Base-by-base conservation (phyloP, 2,113 vertebrate genomes). In the Oreocharis arfaki region DNA sequence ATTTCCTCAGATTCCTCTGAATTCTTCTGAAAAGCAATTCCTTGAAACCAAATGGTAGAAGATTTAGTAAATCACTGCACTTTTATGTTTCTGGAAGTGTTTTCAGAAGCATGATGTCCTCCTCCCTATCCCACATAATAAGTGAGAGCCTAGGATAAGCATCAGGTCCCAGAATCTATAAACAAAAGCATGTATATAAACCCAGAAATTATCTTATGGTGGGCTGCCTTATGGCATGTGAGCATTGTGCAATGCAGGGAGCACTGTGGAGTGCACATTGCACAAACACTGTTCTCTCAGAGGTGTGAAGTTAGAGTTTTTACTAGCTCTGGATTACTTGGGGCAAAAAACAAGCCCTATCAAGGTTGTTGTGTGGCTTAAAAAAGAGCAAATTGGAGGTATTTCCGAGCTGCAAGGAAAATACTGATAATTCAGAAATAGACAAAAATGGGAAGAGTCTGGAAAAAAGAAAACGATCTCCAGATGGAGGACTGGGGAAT, bases 401-500 rank as follows among this genome's bases (percentile, higher is more conserved):
- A 52, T 76, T 85, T 84, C 55, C 27, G 85, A 83, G 70, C 65
- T 81, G 81, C 26, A 87, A 60, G 35, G 49, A 92, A 91, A 84
- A 88, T 7, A 61, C 20, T 59, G 68, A 63, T 84, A 84, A 88
- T 59, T 80, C 53, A 95, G 44, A 94, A 83, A 84, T 19, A 92
- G 60, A 76, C 74, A 95, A 89, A 94, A 96, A 73, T 49, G 30
- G 47, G 73, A 84, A 95, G 46, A 95, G 59, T 50, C 70, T 93
- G 78, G 90, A 78, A 77, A 91, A 68, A 90, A 89, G 53, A 84
- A 85, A 96, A 93, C 6, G 0, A 57, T 70, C 47, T 93, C 96
- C 97, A 97, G 94, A 97, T 96, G 94, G 90, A 92, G 59, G 63
- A 75, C 61, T 65, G n/a, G 79, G 35, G 84, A 91, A 86, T 93